A percentile compares a stretch with the other conserved stretches of the same genome.
These are phyloP conservation scores for Nemurella pictetii DNA, from an alignment of 2,888 invertebrate genomes.

Conservation along the genomic window DNA sequence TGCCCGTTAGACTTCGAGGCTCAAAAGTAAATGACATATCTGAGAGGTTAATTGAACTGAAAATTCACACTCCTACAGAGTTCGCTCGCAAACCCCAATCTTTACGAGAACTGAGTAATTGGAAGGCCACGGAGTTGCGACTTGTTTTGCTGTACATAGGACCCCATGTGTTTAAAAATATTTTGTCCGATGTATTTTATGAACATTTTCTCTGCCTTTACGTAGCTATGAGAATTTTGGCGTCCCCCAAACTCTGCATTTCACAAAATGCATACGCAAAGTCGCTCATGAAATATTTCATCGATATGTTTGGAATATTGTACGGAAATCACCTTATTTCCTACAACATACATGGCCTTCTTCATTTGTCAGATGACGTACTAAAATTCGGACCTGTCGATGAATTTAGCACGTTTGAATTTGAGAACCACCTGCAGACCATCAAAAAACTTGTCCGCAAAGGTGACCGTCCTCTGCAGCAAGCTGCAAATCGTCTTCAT, in stretches of 20 bases:
- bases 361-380: slow-evolving; percentile 44
- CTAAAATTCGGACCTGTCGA: slow-evolving; percentile 42
- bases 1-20: neutral
- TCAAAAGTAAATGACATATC: neutral
- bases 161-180: slow-evolving; percentile 8
- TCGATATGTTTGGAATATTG: slow-evolving; percentile 41
- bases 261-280: slow-evolving; percentile 39
- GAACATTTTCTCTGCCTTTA: slow-evolving; percentile 9
- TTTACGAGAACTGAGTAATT: slow-evolving; percentile 38
- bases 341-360: slow-evolving; percentile 44
- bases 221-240: slow-evolving; percentile 21
- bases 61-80: slow-evolving; percentile 36
- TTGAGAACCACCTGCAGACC: slow-evolving; percentile 42
- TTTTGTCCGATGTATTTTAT: slow-evolving; percentile 17
- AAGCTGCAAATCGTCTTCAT: slow-evolving; percentile 21
- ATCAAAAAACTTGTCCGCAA: slow-evolving; percentile 35
- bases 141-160: slow-evolving; percentile 3
- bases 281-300: slow-evolving; percentile 41
- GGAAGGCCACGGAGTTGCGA: slow-evolving; percentile 25
- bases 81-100: slow-evolving; percentile 43
- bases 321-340: slow-evolving; percentile 42
- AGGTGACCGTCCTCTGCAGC: slow-evolving; percentile 33
- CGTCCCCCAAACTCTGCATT: slow-evolving; percentile 14
- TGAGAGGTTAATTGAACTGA: neutral
- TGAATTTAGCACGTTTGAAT: slow-evolving; percentile 42